Evolutionary conservation across 2,888 invertebrate species (phyloP).

Genomic region (Leucophora obtusa): DNA sequence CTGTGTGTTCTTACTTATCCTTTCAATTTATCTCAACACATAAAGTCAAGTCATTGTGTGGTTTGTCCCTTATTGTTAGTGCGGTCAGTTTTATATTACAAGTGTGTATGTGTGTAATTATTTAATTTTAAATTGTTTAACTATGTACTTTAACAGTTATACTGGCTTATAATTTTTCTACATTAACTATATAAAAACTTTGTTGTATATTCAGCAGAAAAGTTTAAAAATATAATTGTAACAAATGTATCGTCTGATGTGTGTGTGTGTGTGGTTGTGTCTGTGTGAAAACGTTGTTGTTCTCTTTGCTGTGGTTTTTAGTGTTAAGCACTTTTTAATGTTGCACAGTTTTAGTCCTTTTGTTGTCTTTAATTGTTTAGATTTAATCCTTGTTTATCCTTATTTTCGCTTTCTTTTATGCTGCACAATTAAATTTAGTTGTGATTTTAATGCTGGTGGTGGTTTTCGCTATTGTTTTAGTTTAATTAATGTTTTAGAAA

Average conservation of each 20-base stretch:
- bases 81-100: too few species aligned
- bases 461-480: slow-evolving; percentile 4
- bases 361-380: background rate
- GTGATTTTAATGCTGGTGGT: background rate
- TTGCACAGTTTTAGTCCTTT: background rate
- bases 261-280: background rate
- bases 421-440: background rate
- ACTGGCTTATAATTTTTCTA: too few species aligned
- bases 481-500: slow-evolving; percentile 24
- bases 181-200: background rate
- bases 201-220: slow-evolving; percentile 12
- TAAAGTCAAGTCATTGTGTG: background rate
- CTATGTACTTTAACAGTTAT: too few species aligned
- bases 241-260: background rate
- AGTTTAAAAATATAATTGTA: slow-evolving; percentile 17
- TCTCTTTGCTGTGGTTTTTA: background rate
- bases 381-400: background rate
- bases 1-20: slow-evolving; percentile 4
- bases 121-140: too few species aligned
- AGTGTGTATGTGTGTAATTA: too few species aligned
- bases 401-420: background rate
- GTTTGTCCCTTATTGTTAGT: background rate
- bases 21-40: slow-evolving; percentile 33
- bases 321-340: slow-evolving; percentile 1
- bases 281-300: background rate